Evolutionary conservation across 2,888 invertebrate species (phyloP), one percentile per base, ranked within the genome.

Genomic region (Stegana nigrithorax): DNA sequence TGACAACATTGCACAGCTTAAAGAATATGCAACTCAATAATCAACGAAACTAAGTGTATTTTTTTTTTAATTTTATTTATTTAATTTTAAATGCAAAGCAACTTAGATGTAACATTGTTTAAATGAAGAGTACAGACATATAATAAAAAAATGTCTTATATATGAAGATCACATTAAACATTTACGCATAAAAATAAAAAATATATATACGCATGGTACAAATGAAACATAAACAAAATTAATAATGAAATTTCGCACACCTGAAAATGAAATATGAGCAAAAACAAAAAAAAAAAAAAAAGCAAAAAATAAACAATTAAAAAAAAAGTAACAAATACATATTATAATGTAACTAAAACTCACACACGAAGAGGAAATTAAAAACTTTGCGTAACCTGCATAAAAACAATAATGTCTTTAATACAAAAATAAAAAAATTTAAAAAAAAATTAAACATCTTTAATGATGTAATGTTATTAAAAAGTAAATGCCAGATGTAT

Each of bases 181-280:
- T 60, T 66, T 66, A 60, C 42, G 44, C 23, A 25, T 59, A 44
- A 32, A 36, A 23, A 56, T 42, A 47, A 8, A 65, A 65, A 17
- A 50, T 19, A n/a, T 6, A 26, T 45, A 67, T 62, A 64, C 58
- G 62, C 62, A 68, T 51, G 64, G 69, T 68, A 68, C 68, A 72
- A 72, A 70, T 57, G 62, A 65, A 67, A 67, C 53, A 67, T 6
- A 67, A 70, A 65, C 32, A 69, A 17, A 71, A 67, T 66, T 61
- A 69, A 64, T 72, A 63, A 68, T 65, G 50, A 67, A 66, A 64
- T 62, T 68, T 67, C 67, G 69, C 75, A 75, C 72, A 64, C 60
- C 68, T 65, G 61, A 66, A 45, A 57, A 36, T 25, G 21, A 45
- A 42, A 12, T n/a, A 8, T 39, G 10, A 67, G 66, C 51, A 67